Evolutionary conservation across 1,140 invertebrate genomes (phyloP), one percentile per base, ranked within the genome.

Genomic region (Cepaea nemoralis): DNA sequence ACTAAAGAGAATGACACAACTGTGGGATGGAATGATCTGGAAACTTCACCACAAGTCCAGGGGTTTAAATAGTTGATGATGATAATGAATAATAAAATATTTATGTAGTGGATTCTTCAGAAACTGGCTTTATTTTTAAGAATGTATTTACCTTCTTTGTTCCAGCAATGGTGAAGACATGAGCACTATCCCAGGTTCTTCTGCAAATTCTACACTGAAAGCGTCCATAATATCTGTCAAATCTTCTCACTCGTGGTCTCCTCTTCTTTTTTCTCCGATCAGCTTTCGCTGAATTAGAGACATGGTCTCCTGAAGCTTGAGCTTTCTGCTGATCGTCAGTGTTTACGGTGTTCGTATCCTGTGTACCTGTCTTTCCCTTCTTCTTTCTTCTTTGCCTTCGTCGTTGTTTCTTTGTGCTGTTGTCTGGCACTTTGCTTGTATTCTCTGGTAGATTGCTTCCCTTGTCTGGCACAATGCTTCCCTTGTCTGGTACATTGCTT

Each of bases 131-230:
- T n/a, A n/a, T n/a, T n/a, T n/a, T n/a, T n/a, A n/a, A n/a, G n/a
- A n/a, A n/a, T n/a, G n/a, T n/a, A 14, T 3, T 55, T 55, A 70
- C 69, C 69, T 70, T 70, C 40, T 70, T 70, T 39, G 69, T 70
- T 40, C 69, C 69, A 40, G 69, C 19, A 3, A 14, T 5, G 24
- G 69, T 70, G 19, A 40, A 70, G 1, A 70, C 69, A 70, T n/a
- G 27, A 24, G 69, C 69, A 70, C 69, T 70, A 8, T 70, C 69
- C 69, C 69, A 70, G 35, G 19, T 22, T 70, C 69, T 70, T 24
- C 27, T 70, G 40, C 69, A 70, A 1, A 19, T 40, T 42, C 40
- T 70, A 42, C 69, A 70, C 1, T n/a, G 37, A 27, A 70, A 70
- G 12, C 69, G 35, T 2, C 69, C 35, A 70, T 24, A 70, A 39